Percentiles rank a stretch among this genome's conserved stretches.
phyloP scores from a whole-genome alignment of 1,140 invertebrate genomes.

The Drosophila setifemur region DNA sequence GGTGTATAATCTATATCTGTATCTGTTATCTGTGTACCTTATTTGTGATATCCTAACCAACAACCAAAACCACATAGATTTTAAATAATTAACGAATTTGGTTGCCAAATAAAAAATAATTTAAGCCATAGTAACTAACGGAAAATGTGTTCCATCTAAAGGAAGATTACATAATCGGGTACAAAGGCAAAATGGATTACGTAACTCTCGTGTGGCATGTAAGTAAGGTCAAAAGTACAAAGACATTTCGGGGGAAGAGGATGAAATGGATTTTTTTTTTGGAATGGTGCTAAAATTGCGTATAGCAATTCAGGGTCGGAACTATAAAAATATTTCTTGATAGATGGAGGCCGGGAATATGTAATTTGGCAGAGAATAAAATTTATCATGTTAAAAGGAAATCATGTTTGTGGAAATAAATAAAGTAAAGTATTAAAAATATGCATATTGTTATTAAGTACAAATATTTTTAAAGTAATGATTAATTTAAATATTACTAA shows the following conservation, averaged over 20 bases:
- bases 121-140: conserved; percentile 16
- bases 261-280: not conserved
- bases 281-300: no score
- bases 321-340: no score
- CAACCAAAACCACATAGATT: conserved; percentile 32
- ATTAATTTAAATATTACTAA: no score
- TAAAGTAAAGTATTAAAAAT: no score
- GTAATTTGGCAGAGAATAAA: no score
- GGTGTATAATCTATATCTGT: conserved; percentile 46
- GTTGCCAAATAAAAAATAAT: conserved; percentile 42
- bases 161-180: conserved; percentile 51
- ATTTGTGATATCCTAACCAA: conserved; percentile 77
- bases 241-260: not conserved
- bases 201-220: conserved; percentile 54
- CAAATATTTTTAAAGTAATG: no score
- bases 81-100: conserved; percentile 39
- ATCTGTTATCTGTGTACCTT: conserved; percentile 75
- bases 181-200: conserved; percentile 62
- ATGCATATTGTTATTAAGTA: no score
- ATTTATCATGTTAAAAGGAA: no score
- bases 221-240: conserved; percentile 58
- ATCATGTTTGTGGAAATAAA: no score
- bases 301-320: no score
- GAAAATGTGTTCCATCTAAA: conserved; percentile 1
- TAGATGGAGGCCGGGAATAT: no score